Evolutionary conservation across 2,113 vertebrate genomes (phyloP).

Genomic region (Pygoscelis antarcticus): DNA sequence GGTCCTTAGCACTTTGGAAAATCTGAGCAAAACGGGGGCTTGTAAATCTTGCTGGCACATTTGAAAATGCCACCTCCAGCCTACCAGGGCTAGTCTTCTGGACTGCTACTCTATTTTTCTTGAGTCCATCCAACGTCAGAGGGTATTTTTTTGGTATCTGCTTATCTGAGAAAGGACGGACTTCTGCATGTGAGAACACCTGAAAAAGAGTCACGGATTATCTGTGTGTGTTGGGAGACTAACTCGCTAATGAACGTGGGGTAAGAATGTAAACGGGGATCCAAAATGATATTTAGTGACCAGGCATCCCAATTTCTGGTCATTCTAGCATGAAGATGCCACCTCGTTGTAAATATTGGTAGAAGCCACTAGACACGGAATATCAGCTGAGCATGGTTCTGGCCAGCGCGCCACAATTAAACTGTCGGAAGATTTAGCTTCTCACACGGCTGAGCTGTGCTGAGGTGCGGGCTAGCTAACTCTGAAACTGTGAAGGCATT

Average conservation of each 20-base stretch:
- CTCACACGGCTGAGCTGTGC: background rate
- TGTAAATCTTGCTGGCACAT: background rate
- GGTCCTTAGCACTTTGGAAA: background rate
- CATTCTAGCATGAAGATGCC: background rate
- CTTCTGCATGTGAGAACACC: background rate
- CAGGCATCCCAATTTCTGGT: background rate
- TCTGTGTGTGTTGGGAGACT: background rate
- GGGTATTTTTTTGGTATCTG: background rate
- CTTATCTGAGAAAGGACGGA: background rate
- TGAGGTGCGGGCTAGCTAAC: background rate
- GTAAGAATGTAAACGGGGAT: slow-evolving; percentile 7
- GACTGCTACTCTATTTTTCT: background rate
- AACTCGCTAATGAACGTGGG: background rate
- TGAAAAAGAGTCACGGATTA: background rate
- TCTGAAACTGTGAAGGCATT: background rate
- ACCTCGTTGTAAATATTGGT: slow-evolving; percentile 19
- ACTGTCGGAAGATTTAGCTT: background rate
- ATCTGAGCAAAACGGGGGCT: background rate
- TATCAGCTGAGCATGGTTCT: background rate
- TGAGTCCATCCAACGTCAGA: background rate
- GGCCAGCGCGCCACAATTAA: background rate
- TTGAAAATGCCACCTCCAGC: background rate
- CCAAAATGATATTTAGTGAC: background rate
- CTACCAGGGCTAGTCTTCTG: background rate
- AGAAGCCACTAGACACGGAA: background rate